Evolutionary conservation across 2,113 vertebrate species (phyloP).

Genomic region (Diphyllodes magnificus): DNA sequence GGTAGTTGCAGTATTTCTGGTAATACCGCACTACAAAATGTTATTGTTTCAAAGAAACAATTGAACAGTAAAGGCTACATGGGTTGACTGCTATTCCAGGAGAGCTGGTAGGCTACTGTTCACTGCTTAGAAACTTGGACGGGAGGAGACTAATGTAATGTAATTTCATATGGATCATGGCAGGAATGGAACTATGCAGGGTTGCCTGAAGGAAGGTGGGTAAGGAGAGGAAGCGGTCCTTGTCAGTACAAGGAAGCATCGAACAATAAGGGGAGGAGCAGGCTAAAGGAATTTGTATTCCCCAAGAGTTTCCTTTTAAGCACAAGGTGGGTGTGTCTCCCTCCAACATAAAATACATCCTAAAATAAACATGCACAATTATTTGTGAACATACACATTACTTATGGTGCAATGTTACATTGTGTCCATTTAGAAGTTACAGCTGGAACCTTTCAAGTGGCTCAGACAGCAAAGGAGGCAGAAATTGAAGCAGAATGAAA

Average conservation of each 20-base stretch:
- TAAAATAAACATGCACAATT: constrained; percentile 52
- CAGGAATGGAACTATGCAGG: not conserved
- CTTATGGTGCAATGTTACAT: not conserved
- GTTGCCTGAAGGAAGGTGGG: constrained; percentile 46
- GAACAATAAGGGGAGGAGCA: constrained; percentile 70
- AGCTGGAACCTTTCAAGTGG: not conserved
- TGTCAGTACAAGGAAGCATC: constrained; percentile 60
- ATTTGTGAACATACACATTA: constrained; percentile 30
- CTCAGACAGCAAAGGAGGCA: not conserved
- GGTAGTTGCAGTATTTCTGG: not conserved
- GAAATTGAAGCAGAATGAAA: not conserved
- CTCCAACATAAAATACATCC: constrained; percentile 20
- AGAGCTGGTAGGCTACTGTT: not conserved
- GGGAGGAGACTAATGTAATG: not conserved
- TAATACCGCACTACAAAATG: not conserved
- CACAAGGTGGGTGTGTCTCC: constrained; percentile 44
- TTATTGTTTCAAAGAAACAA: not conserved
- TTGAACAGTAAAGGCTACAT: not conserved
- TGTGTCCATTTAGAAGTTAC: not conserved
- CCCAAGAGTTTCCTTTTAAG: constrained; percentile 59
- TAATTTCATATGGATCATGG: not conserved
- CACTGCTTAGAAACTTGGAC: not conserved
- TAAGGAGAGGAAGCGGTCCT: constrained; percentile 44
- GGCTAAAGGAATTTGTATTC: constrained; percentile 52
- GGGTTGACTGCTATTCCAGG: not conserved